Evolutionary conservation across 2,888 invertebrate genomes (phyloP), one percentile per base, ranked within the genome.

Genomic region (Drosophila leonis): DNA sequence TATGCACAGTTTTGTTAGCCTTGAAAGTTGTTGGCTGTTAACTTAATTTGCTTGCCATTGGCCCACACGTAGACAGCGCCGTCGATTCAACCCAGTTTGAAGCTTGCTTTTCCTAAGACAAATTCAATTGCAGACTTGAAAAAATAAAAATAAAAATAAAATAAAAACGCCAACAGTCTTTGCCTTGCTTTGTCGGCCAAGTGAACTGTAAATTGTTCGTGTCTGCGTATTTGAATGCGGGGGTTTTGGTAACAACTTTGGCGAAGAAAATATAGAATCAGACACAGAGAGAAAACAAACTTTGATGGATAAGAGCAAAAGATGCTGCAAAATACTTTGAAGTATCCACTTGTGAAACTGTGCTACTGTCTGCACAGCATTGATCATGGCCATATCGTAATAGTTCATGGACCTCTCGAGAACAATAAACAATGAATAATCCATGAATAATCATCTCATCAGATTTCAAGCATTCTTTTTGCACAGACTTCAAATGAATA

Each of bases 31-130:
- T 31, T 60, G 49, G 52, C 20, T 73, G 67, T 68, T 78, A 65
- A 60, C 69, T 65, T 61, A 65, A 78, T 74, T 64, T 51, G 63
- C 35, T 74, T 74, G 60, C 62, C 74, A 73, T 67, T 71, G 71
- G 71, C 78, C 67, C 70, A 70, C 78, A 77, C 56, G 60, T 0
- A 37, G 8, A 48, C 55, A 31, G 2, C 24, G n/a, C 12, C 46
- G 33, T 20, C 37, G 42, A 29, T 29, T 55, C 66, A 78, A 72
- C 78, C 78, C 71, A 78, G 75, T 78, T 78, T 29, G 10, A 4
- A 39, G 60, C 39, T 59, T 57, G 65, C 49, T 46, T 48, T 33
- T 41, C 57, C 57, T 42, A 55, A 68, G 37, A 56, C 55, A 44
- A 69, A 68, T 72, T 54, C 41, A 61, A 65, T 31, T 64, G 51